Conservation (phyloP, 2,888 invertebrate genomes). For the Eudemis profundana region DNA sequence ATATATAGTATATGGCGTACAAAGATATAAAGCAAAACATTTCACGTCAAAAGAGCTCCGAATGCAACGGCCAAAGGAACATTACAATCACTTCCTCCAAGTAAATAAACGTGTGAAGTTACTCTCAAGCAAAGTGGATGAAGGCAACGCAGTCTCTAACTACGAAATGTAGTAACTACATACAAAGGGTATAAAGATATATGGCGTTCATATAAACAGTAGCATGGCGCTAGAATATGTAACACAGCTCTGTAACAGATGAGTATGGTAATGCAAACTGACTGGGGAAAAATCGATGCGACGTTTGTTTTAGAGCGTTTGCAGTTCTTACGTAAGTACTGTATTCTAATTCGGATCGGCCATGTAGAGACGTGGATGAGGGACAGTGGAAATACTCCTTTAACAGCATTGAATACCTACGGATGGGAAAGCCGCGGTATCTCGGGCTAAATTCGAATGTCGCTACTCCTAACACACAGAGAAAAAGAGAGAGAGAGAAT, state of each 20-base stretch:
- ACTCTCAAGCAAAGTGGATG: constrained; percentile 12
- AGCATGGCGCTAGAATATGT: neutral
- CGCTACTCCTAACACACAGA: too few species aligned
- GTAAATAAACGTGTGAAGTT: constrained; percentile 8
- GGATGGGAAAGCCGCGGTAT: too few species aligned
- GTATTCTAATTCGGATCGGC: too few species aligned
- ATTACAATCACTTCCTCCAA: constrained; percentile 1
- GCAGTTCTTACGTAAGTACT: too few species aligned
- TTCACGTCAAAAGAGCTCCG: neutral
- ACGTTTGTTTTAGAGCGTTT: neutral
- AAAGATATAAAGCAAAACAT: neutral
- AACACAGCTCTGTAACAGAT: constrained; percentile 7
- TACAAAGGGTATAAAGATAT: neutral
- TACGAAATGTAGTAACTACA: neutral
- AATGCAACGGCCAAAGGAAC: neutral
- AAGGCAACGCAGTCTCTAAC: neutral
- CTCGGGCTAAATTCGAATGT: too few species aligned
- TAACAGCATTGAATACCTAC: too few species aligned
- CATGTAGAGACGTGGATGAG: too few species aligned
- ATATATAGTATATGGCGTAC: neutral
- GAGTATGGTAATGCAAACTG: constrained; percentile 25
- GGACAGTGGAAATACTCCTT: too few species aligned
- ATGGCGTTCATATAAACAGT: neutral
- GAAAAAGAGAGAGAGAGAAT: too few species aligned
- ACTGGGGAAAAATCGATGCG: constrained; percentile 8